A percentile compares a stretch with the other conserved stretches of the same genome.
These are phyloP conservation scores for Chascanopsetta lugubris DNA, from an alignment of 2,113 vertebrate species.

Conservation along the genomic window DNA sequence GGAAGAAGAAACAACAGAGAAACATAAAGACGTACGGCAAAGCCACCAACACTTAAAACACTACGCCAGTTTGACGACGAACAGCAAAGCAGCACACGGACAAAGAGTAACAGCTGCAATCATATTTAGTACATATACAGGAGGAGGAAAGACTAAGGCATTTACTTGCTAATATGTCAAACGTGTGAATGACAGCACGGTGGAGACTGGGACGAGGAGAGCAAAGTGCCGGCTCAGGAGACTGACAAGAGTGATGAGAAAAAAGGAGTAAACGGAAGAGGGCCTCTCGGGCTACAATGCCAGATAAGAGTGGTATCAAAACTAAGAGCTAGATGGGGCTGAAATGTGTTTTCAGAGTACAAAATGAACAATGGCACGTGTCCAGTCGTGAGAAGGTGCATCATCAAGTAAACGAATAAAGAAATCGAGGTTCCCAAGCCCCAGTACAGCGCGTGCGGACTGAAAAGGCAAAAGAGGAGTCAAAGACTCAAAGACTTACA, in stretches of 20 bases:
- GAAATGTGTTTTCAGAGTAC: background rate
- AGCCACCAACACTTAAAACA: conserved; percentile 87
- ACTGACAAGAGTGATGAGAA: background rate
- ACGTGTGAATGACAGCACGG: background rate
- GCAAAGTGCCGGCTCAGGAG: too few species aligned
- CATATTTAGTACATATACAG: background rate
- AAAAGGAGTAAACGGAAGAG: background rate
- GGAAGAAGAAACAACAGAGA: conserved; percentile 91
- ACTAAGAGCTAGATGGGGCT: background rate
- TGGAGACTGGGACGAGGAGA: conserved; percentile 16
- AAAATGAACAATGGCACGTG: too few species aligned
- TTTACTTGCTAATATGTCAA: conserved; percentile 5
- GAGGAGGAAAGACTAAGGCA: conserved; percentile 1
- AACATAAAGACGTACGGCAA: conserved; percentile 96
- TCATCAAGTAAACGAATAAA: background rate
- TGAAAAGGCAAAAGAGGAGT: conserved; percentile 71
- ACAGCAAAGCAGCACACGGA: conserved; percentile 46
- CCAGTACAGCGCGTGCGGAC: background rate
- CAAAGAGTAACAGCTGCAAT: conserved; percentile 10
- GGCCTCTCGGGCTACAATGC: background rate
- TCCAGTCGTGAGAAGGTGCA: too few species aligned
- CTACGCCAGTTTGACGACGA: conserved; percentile 52
- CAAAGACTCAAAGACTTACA: conserved; percentile 89
- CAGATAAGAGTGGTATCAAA: background rate
- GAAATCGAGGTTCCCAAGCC: background rate